Conservation (phyloP, 2,113 vertebrate genomes). For the Synodontis membranacea region DNA sequence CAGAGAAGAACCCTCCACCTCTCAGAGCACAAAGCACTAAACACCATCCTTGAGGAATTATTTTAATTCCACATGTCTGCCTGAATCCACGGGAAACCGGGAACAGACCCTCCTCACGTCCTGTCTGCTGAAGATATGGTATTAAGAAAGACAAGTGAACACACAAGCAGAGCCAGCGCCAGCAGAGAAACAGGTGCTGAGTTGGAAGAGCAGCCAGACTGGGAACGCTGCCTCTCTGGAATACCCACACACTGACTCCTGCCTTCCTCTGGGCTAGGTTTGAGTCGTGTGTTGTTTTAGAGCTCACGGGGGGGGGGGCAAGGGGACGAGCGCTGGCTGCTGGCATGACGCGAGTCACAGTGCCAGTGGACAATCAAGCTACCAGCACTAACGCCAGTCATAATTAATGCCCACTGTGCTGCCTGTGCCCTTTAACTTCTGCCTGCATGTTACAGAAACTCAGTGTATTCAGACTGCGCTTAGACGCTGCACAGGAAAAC, state of each 20-base stretch:
- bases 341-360: slow-evolving; percentile 56
- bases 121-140: slow-evolving; percentile 43
- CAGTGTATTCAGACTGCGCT: neutral
- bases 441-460: neutral
- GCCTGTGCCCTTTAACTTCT: neutral
- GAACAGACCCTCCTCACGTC: slow-evolving; percentile 23
- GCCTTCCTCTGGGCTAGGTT: neutral
- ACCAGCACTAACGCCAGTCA: slow-evolving; percentile 6
- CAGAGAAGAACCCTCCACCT: slow-evolving; percentile 48
- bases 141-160: slow-evolving; percentile 18
- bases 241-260: neutral
- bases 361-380: slow-evolving; percentile 56
- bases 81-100: slow-evolving; percentile 30
- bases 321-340: slow-evolving; percentile 63
- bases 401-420: slow-evolving; percentile 7
- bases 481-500: neutral
- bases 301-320: slow-evolving; percentile 43
- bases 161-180: neutral
- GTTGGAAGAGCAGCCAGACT: slow-evolving; percentile 11
- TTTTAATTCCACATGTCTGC: slow-evolving; percentile 51
- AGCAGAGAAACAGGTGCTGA: slow-evolving; percentile 35
- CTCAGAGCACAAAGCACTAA: slow-evolving; percentile 49
- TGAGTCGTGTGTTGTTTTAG: slow-evolving; percentile 13
- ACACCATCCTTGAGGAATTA: slow-evolving; percentile 53
- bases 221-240: neutral